phyloP scores from a whole-genome alignment of 2,888 invertebrate genomes.

The Mongoloraphidia duomilia region DNA sequence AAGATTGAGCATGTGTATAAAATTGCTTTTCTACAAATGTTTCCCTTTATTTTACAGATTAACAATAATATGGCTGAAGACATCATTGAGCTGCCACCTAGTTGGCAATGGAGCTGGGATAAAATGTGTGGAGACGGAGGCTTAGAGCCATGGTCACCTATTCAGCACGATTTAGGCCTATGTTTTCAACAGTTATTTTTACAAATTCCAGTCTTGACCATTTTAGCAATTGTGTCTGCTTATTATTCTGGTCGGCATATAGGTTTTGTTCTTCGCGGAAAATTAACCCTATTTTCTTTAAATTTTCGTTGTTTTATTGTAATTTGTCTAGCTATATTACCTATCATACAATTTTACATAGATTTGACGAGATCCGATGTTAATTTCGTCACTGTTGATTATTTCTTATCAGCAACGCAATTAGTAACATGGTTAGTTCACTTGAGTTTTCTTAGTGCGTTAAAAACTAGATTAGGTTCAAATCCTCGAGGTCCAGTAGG shows the following conservation, averaged over 20 bases:
- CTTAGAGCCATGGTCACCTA: conserved; percentile 51
- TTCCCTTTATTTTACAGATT: no score
- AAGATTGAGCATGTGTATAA: no score
- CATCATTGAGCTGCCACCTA: conserved; percentile 3
- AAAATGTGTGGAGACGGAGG: conserved; percentile 63
- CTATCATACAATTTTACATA: conserved; percentile 52
- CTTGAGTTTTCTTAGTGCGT: conserved; percentile 54
- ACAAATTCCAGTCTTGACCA: conserved; percentile 55
- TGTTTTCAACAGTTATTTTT: conserved; percentile 78
- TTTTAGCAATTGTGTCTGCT: conserved; percentile 65
- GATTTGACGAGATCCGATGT: conserved; percentile 36
- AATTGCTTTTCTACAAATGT: no score
- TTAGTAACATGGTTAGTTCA: conserved; percentile 72
- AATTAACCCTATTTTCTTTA: conserved; percentile 45
- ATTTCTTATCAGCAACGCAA: conserved; percentile 53
- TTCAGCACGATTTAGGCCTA: conserved; percentile 58
- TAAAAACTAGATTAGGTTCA: conserved; percentile 45
- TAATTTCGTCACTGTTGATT: conserved; percentile 47
- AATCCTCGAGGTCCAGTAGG: conserved; percentile 61
- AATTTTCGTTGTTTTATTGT: conserved; percentile 48
- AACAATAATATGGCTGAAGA: background rate
- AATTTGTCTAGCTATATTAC: conserved; percentile 46
- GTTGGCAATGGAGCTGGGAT: conserved; percentile 52
- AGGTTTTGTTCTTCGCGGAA: conserved; percentile 46
- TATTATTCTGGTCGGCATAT: conserved; percentile 62